phyloP scores from a whole-genome alignment of 2,888 invertebrate species.

The Iphiclides podalirius region DNA sequence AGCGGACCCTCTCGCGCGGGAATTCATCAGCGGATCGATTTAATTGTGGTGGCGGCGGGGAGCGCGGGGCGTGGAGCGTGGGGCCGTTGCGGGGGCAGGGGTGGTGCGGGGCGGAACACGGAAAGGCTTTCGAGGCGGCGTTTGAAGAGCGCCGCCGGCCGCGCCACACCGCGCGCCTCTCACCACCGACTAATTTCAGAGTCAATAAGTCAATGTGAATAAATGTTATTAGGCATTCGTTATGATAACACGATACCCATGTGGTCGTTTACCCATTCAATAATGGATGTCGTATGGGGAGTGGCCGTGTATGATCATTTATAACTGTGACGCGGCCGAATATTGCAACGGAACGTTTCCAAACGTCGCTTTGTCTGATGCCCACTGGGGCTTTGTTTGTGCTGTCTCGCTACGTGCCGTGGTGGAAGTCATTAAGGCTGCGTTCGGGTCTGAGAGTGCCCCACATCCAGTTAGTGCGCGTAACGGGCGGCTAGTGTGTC shows the following conservation, averaged over 20 bases:
- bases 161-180: constrained; percentile 25
- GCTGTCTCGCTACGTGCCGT: no score
- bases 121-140: constrained; percentile 77
- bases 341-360: no score
- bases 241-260: background rate
- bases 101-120: constrained; percentile 53
- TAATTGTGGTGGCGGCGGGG: constrained; percentile 35
- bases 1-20: constrained; percentile 17
- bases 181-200: constrained; percentile 4
- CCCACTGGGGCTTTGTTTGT: no score
- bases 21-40: constrained; percentile 38
- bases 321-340: no score
- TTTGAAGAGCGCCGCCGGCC: constrained; percentile 49
- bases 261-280: background rate
- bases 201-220: constrained; percentile 15
- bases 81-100: constrained; percentile 28
- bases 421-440: no score
- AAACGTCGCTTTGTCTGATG: no score
- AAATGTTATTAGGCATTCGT: constrained; percentile 9
- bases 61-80: constrained; percentile 31
- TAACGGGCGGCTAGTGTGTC: background rate
- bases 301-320: no score
- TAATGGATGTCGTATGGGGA: no score
- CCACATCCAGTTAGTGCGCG: no score
- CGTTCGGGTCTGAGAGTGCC: no score